Percentiles rank a stretch among this genome's conserved stretches.
Conservation (phyloP, 2,888 invertebrate species). For the Amaurobius ferox region DNA sequence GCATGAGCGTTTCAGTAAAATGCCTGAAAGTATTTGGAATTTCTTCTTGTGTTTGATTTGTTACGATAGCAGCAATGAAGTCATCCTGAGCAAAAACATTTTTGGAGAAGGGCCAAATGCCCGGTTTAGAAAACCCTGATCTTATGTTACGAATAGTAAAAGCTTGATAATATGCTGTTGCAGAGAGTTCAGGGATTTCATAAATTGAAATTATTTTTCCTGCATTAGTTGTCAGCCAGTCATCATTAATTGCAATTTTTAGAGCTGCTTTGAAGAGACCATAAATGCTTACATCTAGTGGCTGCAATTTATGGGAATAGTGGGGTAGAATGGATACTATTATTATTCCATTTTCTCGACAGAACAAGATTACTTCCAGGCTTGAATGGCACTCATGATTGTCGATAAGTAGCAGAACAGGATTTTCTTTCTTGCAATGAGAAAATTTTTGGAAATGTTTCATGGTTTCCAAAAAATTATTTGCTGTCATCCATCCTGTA, state of each 20-base stretch:
- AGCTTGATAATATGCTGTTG: constrained; percentile 3
- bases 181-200: not conserved
- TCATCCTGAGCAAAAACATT: constrained; percentile 7
- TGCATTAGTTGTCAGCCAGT: not conserved
- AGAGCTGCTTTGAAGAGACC: not conserved
- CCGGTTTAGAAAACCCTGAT: constrained; percentile 21
- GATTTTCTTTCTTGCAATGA: constrained; percentile 74
- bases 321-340: constrained; percentile 78
- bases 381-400: constrained; percentile 75
- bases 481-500: constrained; percentile 76
- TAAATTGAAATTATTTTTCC: constrained; percentile 3
- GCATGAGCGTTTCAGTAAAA: constrained; percentile 3
- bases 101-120: constrained; percentile 7
- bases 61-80: not conserved
- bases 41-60: not conserved
- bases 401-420: constrained; percentile 75
- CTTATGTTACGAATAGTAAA: constrained; percentile 15
- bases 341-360: constrained; percentile 77
- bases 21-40: not conserved
- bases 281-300: constrained; percentile 74
- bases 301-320: constrained; percentile 78
- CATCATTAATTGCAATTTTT: not conserved
- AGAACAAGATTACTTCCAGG: constrained; percentile 74
- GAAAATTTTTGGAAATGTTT: constrained; percentile 75
- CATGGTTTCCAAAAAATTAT: constrained; percentile 74